Evolutionary conservation across 2,113 vertebrate species (phyloP), one percentile per base, ranked within the genome.

Genomic region (Toxostoma redivivum): DNA sequence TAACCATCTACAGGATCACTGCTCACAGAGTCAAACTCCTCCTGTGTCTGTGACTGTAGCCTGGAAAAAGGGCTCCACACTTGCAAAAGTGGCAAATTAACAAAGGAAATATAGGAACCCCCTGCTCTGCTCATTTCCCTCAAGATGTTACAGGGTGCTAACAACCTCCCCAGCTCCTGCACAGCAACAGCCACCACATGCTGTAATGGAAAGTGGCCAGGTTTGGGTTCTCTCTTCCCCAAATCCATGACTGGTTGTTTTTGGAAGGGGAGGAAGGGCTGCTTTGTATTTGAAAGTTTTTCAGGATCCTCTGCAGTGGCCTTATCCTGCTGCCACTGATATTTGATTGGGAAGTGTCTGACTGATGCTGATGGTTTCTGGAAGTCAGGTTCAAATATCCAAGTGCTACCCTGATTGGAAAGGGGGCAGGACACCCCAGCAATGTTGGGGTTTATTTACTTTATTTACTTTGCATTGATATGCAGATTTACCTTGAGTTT

Each of bases 131-230:
- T 85, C 3, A 0, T 65, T 61, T 86, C 37, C 50, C 51, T n/a
- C 1, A 2, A n/a, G 50, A 12, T 0, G 1, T 56, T 33, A 9
- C 20, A 7, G 38, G 35, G n/a, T 73, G 28, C 25, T 37, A 23
- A 72, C 5, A 73, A 48, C 45, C 25, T 84, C 35, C 30, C 12
- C 51, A 64, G 67, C 37, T 51, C 51, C 81, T 53, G 56, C 31
- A 48, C 28, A 53, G 60, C 11, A 84, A 17, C 30, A 28, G 3
- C 9, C 1, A 0, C 5, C 10, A 19, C 1, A 2, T 25, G 74
- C 65, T 67, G 25, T 19, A 33, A 51, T 8, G 30, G 70, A 54
- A 53, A 11, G 9, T 4, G 4, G 19, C 44, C 64, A 66, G 33
- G 51, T 64, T 31, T 16, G 42, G 19, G 14, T 1, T 65, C 47